Evolutionary conservation across 2,797 vertebrate species (phyloP).

Genomic region (Miichthys miiuy): DNA sequence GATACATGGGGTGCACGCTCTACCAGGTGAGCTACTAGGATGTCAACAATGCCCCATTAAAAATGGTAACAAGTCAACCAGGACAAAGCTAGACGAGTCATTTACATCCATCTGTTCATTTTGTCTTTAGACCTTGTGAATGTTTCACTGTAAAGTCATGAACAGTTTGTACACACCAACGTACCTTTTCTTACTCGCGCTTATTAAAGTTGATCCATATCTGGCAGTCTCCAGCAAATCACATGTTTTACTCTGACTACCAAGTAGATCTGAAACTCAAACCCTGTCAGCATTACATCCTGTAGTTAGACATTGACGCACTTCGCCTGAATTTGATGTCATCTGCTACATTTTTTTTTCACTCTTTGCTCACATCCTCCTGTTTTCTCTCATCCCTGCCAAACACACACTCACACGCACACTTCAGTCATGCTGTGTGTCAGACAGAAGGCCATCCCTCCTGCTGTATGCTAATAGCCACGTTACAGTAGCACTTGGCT

Average conservation of each 20-base stretch:
- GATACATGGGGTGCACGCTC: too few relatives aligned
- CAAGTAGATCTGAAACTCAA: neutral
- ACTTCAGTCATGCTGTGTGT: conserved; percentile 51
- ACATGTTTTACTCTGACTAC: neutral
- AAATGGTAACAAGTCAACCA: too few relatives aligned
- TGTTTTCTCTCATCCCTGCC: neutral
- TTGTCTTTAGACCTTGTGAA: neutral
- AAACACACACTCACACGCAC: neutral
- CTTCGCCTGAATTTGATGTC: neutral
- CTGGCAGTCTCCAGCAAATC: neutral
- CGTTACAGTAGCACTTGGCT: conserved; percentile 36
- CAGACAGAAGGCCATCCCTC: conserved; percentile 58
- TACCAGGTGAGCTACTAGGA: too few relatives aligned
- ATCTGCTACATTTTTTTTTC: neutral
- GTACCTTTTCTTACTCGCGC: neutral
- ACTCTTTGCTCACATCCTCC: neutral
- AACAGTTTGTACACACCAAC: neutral
- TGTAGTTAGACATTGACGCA: neutral
- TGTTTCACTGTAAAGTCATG: neutral
- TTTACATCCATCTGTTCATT: neutral
- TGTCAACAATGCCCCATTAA: too few relatives aligned
- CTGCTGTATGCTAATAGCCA: conserved; percentile 59
- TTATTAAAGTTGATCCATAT: neutral
- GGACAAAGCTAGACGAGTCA: neutral
- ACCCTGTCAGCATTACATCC: neutral